Evolutionary conservation across 2,888 invertebrate genomes (phyloP).

Genomic region (Elegia similella): DNA sequence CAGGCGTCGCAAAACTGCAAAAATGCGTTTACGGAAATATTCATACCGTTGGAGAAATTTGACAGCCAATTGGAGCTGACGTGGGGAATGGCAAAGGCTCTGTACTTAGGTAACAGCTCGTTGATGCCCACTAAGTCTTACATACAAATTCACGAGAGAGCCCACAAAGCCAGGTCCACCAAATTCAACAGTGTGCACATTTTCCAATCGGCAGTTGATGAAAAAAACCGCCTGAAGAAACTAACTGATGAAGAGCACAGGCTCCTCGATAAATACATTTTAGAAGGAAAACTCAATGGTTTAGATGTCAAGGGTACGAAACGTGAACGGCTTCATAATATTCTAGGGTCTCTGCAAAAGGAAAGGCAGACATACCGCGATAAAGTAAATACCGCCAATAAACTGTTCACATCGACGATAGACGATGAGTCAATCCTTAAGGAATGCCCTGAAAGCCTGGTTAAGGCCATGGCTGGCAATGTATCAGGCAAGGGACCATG

Average conservation of each 20-base stretch:
- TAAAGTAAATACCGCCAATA: slow-evolving; percentile 85
- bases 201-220: slow-evolving; percentile 85
- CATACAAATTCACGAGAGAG: slow-evolving; percentile 89
- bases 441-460: slow-evolving; percentile 87
- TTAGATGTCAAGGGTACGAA: slow-evolving; percentile 83
- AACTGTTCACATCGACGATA: slow-evolving; percentile 85
- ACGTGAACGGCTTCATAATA: slow-evolving; percentile 61
- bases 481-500: slow-evolving; percentile 89
- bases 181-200: slow-evolving; percentile 88
- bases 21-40: slow-evolving; percentile 85
- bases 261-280: slow-evolving; percentile 87
- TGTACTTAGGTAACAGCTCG: slow-evolving; percentile 90
- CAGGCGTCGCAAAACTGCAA: slow-evolving; percentile 60
- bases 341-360: slow-evolving; percentile 78
- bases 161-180: slow-evolving; percentile 86
- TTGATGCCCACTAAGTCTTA: slow-evolving; percentile 91
- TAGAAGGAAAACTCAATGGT: slow-evolving; percentile 93
- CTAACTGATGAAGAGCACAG: slow-evolving; percentile 84
- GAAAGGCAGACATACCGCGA: slow-evolving; percentile 84
- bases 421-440: slow-evolving; percentile 84
- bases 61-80: slow-evolving; percentile 89
- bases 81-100: slow-evolving; percentile 92
- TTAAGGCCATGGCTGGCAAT: slow-evolving; percentile 84
- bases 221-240: slow-evolving; percentile 66
- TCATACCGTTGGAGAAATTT: slow-evolving; percentile 88